Conservation (phyloP, 2,797 vertebrate genomes). For the Lagodon rhomboides region DNA sequence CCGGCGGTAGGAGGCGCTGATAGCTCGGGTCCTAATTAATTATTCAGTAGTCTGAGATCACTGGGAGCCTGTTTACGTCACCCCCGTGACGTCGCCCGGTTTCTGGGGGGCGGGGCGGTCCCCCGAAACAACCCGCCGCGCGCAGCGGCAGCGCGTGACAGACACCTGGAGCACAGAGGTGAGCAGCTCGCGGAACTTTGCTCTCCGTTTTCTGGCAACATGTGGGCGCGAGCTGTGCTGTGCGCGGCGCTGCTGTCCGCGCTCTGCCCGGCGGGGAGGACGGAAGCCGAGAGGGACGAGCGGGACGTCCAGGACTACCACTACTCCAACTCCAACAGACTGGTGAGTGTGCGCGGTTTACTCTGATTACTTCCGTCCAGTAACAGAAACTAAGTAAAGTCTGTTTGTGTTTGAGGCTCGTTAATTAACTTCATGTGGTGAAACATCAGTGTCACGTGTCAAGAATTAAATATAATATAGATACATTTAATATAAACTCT, state of each 20-base stretch:
- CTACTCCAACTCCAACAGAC: slow-evolving; percentile 79
- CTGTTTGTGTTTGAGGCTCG: too few relatives aligned
- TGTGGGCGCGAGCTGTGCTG: slow-evolving; percentile 77
- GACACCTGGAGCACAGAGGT: slow-evolving; percentile 10
- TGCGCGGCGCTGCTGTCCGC: slow-evolving; percentile 77
- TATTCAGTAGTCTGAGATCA: not conserved
- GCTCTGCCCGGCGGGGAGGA: slow-evolving; percentile 65
- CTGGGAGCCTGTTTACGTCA: slow-evolving; percentile 22
- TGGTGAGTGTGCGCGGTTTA: slow-evolving; percentile 49
- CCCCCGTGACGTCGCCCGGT: slow-evolving; percentile 15
- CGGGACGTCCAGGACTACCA: slow-evolving; percentile 80
- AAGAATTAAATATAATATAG: too few relatives aligned
- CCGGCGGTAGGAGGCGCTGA: too few relatives aligned
- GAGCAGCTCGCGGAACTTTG: not conserved
- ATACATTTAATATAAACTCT: too few relatives aligned
- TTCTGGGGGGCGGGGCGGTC: slow-evolving; percentile 33
- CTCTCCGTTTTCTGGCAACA: slow-evolving; percentile 23
- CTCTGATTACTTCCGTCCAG: too few relatives aligned
- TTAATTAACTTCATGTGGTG: too few relatives aligned
- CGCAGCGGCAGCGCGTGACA: slow-evolving; percentile 30
- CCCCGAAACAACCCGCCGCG: slow-evolving; percentile 37
- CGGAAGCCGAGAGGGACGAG: slow-evolving; percentile 80
- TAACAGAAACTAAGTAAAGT: too few relatives aligned
- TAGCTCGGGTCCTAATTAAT: too few relatives aligned
- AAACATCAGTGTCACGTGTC: too few relatives aligned